Conservation (phyloP, 2,797 vertebrate genomes). For the Lepilemur septentrionalis region DNA sequence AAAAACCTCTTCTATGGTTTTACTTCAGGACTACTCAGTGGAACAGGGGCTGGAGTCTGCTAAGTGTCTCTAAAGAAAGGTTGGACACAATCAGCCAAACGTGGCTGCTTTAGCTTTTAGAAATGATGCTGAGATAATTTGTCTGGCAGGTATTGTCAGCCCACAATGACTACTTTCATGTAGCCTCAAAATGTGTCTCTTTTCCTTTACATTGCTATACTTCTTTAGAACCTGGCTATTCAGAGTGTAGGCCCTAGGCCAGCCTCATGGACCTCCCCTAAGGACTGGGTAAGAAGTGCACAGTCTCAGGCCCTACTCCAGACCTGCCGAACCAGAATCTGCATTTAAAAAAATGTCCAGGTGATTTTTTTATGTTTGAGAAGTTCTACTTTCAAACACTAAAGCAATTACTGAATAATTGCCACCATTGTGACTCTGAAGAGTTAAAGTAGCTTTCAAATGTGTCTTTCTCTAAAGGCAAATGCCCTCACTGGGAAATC, state of each 20-base stretch:
- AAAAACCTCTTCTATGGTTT: neutral
- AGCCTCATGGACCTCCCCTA: neutral
- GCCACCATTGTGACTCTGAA: neutral
- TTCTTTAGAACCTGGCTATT: neutral
- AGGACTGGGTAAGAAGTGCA: neutral
- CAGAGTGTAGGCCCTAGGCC: neutral
- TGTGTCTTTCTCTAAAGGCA: neutral
- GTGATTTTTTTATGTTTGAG: neutral
- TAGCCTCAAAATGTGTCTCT: neutral
- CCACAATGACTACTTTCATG: neutral
- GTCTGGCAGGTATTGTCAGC: neutral
- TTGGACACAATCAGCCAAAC: neutral
- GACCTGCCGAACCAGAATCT: neutral
- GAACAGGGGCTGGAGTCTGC: neutral
- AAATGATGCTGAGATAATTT: neutral
- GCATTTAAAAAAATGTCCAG: neutral
- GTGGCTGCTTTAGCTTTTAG: neutral
- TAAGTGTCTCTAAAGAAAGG: neutral
- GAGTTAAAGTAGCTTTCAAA: neutral
- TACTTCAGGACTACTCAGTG: neutral
- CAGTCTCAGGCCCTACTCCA: neutral
- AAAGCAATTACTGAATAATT: neutral
- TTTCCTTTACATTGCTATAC: neutral
- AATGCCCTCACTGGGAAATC: neutral
- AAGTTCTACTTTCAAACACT: neutral